Evolutionary conservation across 2,888 invertebrate species (phyloP).

Genomic region (Nomada ruficornis): DNA sequence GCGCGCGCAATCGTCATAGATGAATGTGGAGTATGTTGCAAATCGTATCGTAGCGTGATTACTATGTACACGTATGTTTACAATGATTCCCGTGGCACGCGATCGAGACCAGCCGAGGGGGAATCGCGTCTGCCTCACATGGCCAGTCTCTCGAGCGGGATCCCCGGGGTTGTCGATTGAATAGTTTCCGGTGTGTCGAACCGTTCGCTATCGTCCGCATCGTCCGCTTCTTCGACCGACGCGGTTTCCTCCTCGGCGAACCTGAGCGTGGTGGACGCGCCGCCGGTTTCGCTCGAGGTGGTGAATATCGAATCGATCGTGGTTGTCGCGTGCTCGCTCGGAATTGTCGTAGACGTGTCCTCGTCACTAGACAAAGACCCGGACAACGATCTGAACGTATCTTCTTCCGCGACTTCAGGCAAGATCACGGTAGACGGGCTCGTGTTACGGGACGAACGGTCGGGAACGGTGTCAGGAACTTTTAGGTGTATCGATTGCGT

Average conservation of each 20-base stretch:
- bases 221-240: constrained; percentile 43
- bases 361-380: constrained; percentile 48
- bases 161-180: constrained; percentile 32
- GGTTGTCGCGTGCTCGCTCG: constrained; percentile 42
- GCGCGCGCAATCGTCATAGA: constrained; percentile 50
- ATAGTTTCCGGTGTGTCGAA: constrained; percentile 75
- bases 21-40: constrained; percentile 50
- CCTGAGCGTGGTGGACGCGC: constrained; percentile 33
- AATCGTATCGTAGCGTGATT: constrained; percentile 54
- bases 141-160: constrained; percentile 56
- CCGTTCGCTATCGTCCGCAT: constrained; percentile 69
- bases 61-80: constrained; percentile 68
- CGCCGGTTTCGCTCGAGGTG: constrained; percentile 31
- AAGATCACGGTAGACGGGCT: constrained; percentile 16
- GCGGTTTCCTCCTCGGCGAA: constrained; percentile 40
- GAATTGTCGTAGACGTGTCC: constrained; percentile 48
- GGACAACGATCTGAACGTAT: constrained; percentile 28
- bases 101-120: neutral
- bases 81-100: constrained; percentile 31
- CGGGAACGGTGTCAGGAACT: constrained; percentile 63
- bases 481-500: constrained; percentile 33
- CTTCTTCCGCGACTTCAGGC: constrained; percentile 39
- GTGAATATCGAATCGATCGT: constrained; percentile 41
- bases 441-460: constrained; percentile 23
- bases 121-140: constrained; percentile 50